These are phyloP conservation scores for Astyanax mexicanus DNA, from an alignment of 2,797 vertebrate genomes.

Conservation along the genomic window DNA sequence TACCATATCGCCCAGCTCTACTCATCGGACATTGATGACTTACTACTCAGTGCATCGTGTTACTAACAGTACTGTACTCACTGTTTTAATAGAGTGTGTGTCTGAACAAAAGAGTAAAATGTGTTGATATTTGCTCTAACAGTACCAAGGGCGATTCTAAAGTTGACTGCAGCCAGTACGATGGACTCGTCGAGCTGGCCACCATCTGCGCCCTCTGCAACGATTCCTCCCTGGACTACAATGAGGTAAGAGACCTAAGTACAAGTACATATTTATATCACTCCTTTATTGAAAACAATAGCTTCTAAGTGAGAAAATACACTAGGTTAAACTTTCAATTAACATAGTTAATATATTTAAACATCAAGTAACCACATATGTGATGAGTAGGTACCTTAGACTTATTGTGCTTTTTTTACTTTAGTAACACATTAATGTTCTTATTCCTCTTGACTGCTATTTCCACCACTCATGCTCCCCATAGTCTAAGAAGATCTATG, in stretches of 20 bases:
- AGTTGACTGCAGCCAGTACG: constrained; percentile 83
- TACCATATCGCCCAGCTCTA: no score
- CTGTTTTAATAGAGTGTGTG: not conserved
- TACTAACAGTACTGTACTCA: no score
- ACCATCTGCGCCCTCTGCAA: constrained; percentile 97
- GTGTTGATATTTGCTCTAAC: constrained; percentile 28
- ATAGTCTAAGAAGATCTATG: constrained; percentile 91
- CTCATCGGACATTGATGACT: not conserved
- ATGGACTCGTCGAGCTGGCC: constrained; percentile 90
- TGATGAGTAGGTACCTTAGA: no score
- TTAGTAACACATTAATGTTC: not conserved
- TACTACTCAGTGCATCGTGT: not conserved
- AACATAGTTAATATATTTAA: no score
- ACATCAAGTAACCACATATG: no score
- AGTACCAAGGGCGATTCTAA: constrained; percentile 85
- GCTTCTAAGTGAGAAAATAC: no score
- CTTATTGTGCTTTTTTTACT: not conserved
- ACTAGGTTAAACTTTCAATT: no score
- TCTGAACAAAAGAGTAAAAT: not conserved
- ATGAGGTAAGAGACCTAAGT: constrained; percentile 80
- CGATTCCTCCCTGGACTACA: constrained; percentile 94
- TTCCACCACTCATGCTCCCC: constrained; percentile 30
- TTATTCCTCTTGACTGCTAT: no score
- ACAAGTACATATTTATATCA: no score
- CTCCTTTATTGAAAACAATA: no score